Base-by-base conservation (phyloP, 1,140 invertebrate genomes). In the Epicauta chinensis region DNA sequence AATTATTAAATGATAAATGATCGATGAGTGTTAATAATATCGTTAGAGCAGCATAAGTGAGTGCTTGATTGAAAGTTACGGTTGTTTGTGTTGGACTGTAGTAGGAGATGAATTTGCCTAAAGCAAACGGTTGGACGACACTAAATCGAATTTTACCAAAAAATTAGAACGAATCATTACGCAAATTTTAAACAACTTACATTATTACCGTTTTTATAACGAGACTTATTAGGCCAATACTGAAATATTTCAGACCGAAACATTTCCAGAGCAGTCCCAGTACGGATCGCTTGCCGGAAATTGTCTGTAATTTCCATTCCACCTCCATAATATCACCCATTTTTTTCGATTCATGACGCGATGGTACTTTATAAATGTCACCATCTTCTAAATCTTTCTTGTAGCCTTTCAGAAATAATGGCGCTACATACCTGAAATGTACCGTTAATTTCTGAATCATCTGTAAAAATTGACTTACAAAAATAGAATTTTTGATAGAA, bases 361-460 rank as follows among this genome's bases (percentile, higher is more conserved):
- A 5, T 10, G 40, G 5, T 12, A 41, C 37, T 3, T 31, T 29
- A 17, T 51, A 51, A 2, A 51, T 10, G 6, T 51, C 39, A 12
- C 16, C 12, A 12, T 42, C 48, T 1, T 51, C 48, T 9, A 51
- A 7, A 7, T 71, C 56, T 51, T 76, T 74, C 1, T 58, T 71
- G 42, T 71, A 70, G 4, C 76, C 77, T 45, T 63, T 72, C 41
- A 64, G 67, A 53, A 78, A 76, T 16, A 77, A 52, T 3, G 63
- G 65, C 30, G 73, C 44, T 2, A 74, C 69, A 75, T 76, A 78
- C 56, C 71, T 74, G 17, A 57, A 69, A 12, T 55, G 40, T 35
- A 57, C n/a, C 31, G 13, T 14, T 30, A 39, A 15, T 12, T 13
- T n/a, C 30, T 11, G 17, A 29, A 32, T n/a, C 10, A 13, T 15